These are phyloP conservation scores for Dryococelus australis DNA, from an alignment of 2,888 invertebrate genomes.

Conservation along the genomic window DNA sequence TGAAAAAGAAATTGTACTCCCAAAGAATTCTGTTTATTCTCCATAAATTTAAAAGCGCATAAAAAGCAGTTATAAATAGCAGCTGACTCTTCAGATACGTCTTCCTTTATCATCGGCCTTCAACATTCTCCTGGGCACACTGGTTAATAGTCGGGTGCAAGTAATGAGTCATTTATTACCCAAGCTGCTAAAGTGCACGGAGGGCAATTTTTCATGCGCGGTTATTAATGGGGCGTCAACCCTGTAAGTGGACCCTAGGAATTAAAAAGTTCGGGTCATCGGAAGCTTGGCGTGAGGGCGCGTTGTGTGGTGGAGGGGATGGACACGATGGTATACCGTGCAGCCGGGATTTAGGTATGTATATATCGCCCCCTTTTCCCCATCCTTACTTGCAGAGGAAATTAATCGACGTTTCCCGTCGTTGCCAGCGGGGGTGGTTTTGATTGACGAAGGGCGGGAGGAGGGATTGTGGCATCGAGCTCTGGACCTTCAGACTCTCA, in stretches of 20 bases:
- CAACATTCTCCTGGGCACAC: background rate
- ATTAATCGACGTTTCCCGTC: constrained; percentile 16
- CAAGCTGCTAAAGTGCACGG: background rate
- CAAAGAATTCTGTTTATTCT: too few relatives aligned
- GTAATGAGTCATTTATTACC: constrained; percentile 10
- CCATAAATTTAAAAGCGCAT: too few relatives aligned
- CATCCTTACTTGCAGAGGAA: background rate
- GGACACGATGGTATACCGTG: background rate
- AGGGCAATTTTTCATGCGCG: background rate
- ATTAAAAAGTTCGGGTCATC: background rate
- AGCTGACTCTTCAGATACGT: background rate
- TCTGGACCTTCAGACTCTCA: background rate
- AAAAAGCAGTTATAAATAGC: background rate
- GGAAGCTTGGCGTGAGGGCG: background rate
- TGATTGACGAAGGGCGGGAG: background rate
- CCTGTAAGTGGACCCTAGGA: constrained; percentile 13
- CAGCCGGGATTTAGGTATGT: background rate
- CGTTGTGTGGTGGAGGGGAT: background rate
- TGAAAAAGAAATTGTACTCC: too few relatives aligned
- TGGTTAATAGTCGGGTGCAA: background rate
- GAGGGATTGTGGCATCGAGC: background rate
- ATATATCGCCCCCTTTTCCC: background rate
- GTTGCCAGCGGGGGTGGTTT: background rate
- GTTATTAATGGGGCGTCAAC: constrained; percentile 6
- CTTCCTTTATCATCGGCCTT: too few relatives aligned